A percentile compares a stretch with the other conserved stretches of the same genome.
Evolutionary conservation across 1,140 invertebrate genomes (phyloP).

Genomic region (Ephestia elutella): DNA sequence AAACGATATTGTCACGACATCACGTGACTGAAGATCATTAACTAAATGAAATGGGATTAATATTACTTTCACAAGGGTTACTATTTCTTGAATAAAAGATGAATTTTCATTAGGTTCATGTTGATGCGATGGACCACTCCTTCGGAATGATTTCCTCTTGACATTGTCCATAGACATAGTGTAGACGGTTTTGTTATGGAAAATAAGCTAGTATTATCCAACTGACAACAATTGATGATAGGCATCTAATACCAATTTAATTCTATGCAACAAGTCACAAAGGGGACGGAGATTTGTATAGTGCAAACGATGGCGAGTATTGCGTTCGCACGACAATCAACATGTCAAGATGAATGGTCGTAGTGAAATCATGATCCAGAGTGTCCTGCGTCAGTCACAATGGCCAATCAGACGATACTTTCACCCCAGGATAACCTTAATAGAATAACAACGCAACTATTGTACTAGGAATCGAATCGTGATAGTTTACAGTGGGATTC

Average conservation of each 20-base stretch:
- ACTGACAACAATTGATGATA: constrained; percentile 30
- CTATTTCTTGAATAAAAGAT: too few species aligned
- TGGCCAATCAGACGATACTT: constrained; percentile 64
- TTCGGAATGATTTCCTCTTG: neutral
- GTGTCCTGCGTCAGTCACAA: constrained; percentile 51
- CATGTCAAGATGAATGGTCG: constrained; percentile 45
- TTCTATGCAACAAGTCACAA: constrained; percentile 42
- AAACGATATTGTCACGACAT: constrained; percentile 31
- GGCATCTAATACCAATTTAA: constrained; percentile 26
- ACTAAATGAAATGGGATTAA: constrained; percentile 9
- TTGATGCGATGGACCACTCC: neutral
- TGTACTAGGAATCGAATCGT: constrained; percentile 59
- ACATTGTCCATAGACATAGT: neutral
- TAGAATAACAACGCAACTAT: constrained; percentile 56
- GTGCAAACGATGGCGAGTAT: constrained; percentile 37
- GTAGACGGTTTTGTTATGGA: neutral
- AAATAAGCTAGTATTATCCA: neutral
- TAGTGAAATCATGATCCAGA: constrained; percentile 64
- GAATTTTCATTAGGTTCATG: neutral
- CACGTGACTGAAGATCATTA: constrained; percentile 23
- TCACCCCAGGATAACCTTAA: constrained; percentile 59
- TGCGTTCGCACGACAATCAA: constrained; percentile 56
- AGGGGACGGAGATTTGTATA: constrained; percentile 51
- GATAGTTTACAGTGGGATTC: constrained; percentile 60
- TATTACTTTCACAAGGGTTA: constrained; percentile 17